Conservation (phyloP, 1,140 invertebrate genomes). For the Drosophila pseudoobscura region DNA sequence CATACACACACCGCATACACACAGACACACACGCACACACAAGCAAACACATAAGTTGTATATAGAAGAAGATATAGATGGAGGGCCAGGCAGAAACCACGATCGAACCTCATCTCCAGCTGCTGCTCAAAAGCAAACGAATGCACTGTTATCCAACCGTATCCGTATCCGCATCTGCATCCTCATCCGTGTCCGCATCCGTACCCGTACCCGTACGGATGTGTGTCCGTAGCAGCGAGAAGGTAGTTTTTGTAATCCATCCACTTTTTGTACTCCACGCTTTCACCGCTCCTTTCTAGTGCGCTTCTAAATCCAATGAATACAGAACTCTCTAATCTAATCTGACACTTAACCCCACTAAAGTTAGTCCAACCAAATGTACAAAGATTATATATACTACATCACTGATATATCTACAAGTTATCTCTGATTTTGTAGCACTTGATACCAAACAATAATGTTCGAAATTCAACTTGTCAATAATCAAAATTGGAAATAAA, state of each 20-base stretch:
- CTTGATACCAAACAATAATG: slow-evolving; percentile 35
- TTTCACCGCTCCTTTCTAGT: slow-evolving; percentile 47
- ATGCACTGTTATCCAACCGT: slow-evolving; percentile 15
- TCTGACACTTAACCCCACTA: slow-evolving; percentile 64
- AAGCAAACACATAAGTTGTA: slow-evolving; percentile 41
- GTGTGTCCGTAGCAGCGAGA: slow-evolving; percentile 56
- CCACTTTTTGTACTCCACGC: slow-evolving; percentile 42
- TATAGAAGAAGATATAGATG: slow-evolving; percentile 28
- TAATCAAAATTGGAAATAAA: slow-evolving; percentile 75
- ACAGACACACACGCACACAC: slow-evolving; percentile 10
- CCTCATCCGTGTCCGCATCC: slow-evolving; percentile 33
- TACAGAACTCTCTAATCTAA: slow-evolving; percentile 61
- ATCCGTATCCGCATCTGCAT: slow-evolving; percentile 34
- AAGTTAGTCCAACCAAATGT: slow-evolving; percentile 55
- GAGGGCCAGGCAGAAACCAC: slow-evolving; percentile 10
- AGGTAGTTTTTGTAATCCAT: slow-evolving; percentile 58
- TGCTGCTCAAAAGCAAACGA: slow-evolving; percentile 16
- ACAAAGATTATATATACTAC: slow-evolving; percentile 37
- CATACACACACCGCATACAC: slow-evolving; percentile 18
- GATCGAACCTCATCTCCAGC: slow-evolving; percentile 33
- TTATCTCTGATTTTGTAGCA: slow-evolving; percentile 38
- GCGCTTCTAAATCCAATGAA: slow-evolving; percentile 53
- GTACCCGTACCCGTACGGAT: slow-evolving; percentile 35
- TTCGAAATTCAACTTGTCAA: slow-evolving; percentile 53
- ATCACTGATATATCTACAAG: neutral